Conservation (phyloP, 2,888 invertebrate species). For the Cerastis rubricosa region DNA sequence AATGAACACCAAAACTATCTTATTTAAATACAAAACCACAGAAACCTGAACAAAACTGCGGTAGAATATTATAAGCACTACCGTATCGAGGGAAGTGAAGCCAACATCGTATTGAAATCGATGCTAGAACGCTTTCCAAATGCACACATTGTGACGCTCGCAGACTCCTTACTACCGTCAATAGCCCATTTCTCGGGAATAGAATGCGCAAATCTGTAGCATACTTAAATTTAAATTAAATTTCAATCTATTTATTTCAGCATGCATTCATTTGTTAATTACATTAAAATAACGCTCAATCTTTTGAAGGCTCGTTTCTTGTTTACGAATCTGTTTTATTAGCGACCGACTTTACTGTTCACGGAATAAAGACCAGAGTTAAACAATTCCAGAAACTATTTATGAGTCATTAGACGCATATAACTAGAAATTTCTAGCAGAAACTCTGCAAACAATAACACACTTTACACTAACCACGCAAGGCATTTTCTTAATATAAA, state of each 20-base stretch:
- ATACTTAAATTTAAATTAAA: too few relatives aligned
- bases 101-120: slow-evolving; percentile 14
- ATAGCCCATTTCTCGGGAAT: slow-evolving; percentile 24
- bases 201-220: slow-evolving; percentile 33
- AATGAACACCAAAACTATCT: background rate
- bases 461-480: background rate
- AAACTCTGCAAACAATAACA: background rate
- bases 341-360: background rate
- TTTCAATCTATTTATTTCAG: too few relatives aligned
- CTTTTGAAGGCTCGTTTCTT: background rate
- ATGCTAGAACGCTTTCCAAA: slow-evolving; percentile 22
- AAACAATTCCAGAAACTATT: background rate
- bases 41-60: background rate
- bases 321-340: background rate
- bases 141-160: slow-evolving; percentile 30
- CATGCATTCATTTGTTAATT: too few relatives aligned
- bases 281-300: too few relatives aligned
- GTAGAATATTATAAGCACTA: slow-evolving; percentile 7
- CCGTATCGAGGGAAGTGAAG: background rate
- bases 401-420: background rate
- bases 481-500: background rate
- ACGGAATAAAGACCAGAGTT: background rate
- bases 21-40: background rate
- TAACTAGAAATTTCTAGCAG: background rate
- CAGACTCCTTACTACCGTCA: slow-evolving; percentile 28